Evolutionary conservation across 2,797 vertebrate species (phyloP), one percentile per base, ranked within the genome.

Genomic region (Prionace glauca): DNA sequence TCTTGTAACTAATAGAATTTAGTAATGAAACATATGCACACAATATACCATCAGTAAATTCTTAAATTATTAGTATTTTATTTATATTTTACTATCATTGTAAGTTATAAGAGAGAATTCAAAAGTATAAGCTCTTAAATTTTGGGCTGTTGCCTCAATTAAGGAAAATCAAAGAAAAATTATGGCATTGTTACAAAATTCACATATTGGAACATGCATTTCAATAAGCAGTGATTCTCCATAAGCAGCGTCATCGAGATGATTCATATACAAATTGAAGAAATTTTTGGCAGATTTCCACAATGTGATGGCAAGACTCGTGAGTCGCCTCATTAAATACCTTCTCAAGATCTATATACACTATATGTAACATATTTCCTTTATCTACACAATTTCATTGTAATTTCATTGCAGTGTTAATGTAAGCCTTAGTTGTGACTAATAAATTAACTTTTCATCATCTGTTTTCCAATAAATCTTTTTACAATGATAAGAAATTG

Each of bases 401-500:
- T 56, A 56, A 56, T 56, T 56, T 56, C 50, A 56, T 56, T 56
- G 50, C 50, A 56, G 50, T 56, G 50, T 56, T 56, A 56, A 56
- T 56, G 50, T 56, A 56, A 56, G 50, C 50, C 50, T 56, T 56
- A 56, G 0, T 56, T 56, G 50, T 56, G 50, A 56, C 50, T 56
- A 56, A 56, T 56, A 56, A 56, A 56, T 56, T 56, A 56, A 56
- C 50, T 56, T 56, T 56, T 77, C 9, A 32, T n/a, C 74, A 77
- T 10, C 29, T 77, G 1, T 65, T 65, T 8, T 14, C 62, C 62
- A 65, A 8, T 65, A n/a, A 11, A n/a, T 77, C 14, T 2, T n/a
- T 12, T 32, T 12, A n/a, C 74, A 77, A 77, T 32, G 69, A 32
- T 29, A 72, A 16, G 22, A 95, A 96, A 96, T 96, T 96, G 96